phyloP scores from a whole-genome alignment of 2,113 vertebrate species.

The Thinocorus orbignyianus region DNA sequence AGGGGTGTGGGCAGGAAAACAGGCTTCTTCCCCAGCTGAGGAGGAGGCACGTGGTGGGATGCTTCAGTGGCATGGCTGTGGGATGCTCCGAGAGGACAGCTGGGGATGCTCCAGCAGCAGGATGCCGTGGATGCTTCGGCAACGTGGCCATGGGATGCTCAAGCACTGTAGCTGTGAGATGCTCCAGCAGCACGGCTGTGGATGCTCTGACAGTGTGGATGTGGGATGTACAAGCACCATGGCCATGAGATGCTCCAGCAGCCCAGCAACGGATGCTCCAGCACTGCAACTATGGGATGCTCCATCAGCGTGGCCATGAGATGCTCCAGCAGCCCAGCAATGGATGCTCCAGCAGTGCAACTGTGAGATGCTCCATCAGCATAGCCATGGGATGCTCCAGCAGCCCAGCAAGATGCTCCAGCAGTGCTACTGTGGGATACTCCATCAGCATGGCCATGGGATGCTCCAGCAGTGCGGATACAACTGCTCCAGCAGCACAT shows the following conservation, averaged over 20 bases:
- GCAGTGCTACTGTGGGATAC: background rate
- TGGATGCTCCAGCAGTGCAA: background rate
- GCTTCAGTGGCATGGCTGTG: accelerated
- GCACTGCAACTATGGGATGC: background rate
- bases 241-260: background rate
- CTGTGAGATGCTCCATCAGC: background rate
- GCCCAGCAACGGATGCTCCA: background rate
- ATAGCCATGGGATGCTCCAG: background rate
- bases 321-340: background rate
- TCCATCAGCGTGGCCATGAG: background rate
- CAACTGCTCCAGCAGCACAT: background rate
- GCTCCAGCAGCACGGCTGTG: background rate
- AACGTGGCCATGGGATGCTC: background rate
- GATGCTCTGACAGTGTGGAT: background rate
- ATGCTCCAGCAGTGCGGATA: background rate
- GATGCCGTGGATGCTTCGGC: background rate
- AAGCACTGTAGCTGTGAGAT: background rate
- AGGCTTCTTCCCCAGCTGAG: background rate
- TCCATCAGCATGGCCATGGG: background rate
- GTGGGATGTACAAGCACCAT: background rate
- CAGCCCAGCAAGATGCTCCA: background rate
- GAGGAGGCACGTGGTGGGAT: accelerated
- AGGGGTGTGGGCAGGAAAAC: background rate
- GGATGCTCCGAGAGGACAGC: background rate
- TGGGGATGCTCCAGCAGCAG: background rate